Conservation (phyloP, 2,888 invertebrate species). For the Augochlorella aurata region DNA sequence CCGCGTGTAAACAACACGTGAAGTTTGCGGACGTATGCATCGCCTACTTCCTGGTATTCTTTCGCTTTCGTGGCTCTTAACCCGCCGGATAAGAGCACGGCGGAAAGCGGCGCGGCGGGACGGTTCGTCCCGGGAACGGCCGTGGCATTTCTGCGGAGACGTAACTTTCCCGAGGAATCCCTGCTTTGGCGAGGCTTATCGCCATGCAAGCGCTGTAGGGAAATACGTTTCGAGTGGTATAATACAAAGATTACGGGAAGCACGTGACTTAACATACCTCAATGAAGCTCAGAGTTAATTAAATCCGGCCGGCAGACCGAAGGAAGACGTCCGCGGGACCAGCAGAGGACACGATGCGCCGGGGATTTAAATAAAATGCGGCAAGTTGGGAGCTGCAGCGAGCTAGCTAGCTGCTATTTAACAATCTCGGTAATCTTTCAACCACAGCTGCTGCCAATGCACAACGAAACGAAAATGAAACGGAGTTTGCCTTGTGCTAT, state of each 20-base stretch:
- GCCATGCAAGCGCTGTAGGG: constrained; percentile 45
- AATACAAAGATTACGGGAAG: constrained; percentile 75
- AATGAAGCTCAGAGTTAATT: constrained; percentile 76
- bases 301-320: constrained; percentile 61
- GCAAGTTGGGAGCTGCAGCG: neutral
- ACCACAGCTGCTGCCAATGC: too few relatives aligned
- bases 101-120: constrained; percentile 1
- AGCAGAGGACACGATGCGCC: neutral
- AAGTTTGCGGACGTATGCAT: constrained; percentile 29
- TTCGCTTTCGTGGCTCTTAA: constrained; percentile 42
- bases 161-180: constrained; percentile 28
- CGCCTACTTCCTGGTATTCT: constrained; percentile 40
- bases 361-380: neutral
- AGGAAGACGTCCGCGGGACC: neutral
- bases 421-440: neutral
- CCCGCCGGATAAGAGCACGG: constrained; percentile 27
- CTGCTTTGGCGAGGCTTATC: constrained; percentile 49
- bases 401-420: neutral
- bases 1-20: constrained; percentile 24
- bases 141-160: constrained; percentile 21
- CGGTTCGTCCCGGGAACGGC: constrained; percentile 30
- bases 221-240: constrained; percentile 72
- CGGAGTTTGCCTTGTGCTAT: too few relatives aligned
- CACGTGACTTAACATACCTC: constrained; percentile 76
- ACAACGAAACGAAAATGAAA: too few relatives aligned